Conservation (phyloP, 2,888 invertebrate genomes). For the Neocrepidodera transversa region DNA sequence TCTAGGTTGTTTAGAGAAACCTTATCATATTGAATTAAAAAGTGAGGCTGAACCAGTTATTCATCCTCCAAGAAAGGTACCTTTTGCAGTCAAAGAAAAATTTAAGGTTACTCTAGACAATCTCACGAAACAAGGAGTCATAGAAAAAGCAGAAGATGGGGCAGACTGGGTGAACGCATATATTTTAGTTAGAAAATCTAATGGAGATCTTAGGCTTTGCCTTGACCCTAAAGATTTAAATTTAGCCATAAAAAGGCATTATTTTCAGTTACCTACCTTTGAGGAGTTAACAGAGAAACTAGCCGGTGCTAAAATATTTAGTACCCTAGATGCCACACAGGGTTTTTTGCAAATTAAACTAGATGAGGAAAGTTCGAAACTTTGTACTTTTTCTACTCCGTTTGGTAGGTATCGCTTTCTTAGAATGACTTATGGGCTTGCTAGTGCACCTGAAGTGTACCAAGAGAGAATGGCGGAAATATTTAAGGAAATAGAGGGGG, state of each 20-base stretch:
- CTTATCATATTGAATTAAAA: constrained; percentile 29
- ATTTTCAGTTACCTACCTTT: no score
- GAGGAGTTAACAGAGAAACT: not conserved
- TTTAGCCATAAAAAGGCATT: not conserved
- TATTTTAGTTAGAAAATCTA: not conserved
- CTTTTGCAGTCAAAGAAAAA: constrained; percentile 19
- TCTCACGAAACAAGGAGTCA: constrained; percentile 13
- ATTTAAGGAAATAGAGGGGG: not conserved
- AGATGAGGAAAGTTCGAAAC: not conserved
- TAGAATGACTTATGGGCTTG: constrained; percentile 25
- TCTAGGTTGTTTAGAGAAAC: constrained; percentile 21
- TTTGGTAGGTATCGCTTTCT: constrained; percentile 33
- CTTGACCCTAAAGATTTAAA: not conserved
- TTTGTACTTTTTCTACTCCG: constrained; percentile 28
- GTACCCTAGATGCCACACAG: not conserved
- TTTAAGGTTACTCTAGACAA: constrained; percentile 16
- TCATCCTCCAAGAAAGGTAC: constrained; percentile 20
- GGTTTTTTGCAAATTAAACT: constrained; percentile 5
- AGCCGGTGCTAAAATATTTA: constrained; percentile 3
- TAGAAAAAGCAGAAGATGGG: constrained; percentile 13
- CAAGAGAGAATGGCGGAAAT: no score
- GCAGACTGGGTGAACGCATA: not conserved
- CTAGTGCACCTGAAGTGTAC: constrained; percentile 23
- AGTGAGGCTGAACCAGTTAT: constrained; percentile 23
- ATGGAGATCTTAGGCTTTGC: not conserved